Conservation (phyloP, 37 sponge, comb jelly and placozoan genomes). For the Beroe forskalii region DNA sequence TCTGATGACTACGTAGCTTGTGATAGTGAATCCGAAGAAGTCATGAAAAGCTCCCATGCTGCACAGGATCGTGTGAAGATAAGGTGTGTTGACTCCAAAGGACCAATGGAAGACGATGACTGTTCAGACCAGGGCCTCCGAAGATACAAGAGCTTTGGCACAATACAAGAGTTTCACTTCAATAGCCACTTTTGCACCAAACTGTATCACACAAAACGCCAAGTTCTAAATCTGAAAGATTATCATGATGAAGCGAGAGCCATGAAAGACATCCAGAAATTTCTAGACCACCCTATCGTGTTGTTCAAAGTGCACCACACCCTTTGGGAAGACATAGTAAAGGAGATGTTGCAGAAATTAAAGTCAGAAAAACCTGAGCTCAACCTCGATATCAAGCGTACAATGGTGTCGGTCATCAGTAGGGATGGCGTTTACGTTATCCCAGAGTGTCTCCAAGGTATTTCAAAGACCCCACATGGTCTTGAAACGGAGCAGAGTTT, state of each 20-base stretch:
- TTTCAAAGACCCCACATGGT: not conserved
- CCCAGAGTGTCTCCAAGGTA: slow-evolving; percentile 51
- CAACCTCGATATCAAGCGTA: not conserved
- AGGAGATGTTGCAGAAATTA: slow-evolving; percentile 45
- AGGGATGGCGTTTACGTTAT: slow-evolving; percentile 15
- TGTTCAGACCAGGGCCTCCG: not conserved
- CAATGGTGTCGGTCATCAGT: slow-evolving; percentile 26
- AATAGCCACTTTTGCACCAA: not conserved
- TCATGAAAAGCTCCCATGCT: too few relatives aligned
- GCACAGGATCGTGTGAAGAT: too few relatives aligned
- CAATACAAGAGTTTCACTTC: not conserved
- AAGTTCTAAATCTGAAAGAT: not conserved
- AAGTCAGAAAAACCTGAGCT: slow-evolving; percentile 25
- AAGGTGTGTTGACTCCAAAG: too few relatives aligned
- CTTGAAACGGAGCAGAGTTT: slow-evolving; percentile 45
- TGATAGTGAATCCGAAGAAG: too few relatives aligned
- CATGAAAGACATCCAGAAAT: slow-evolving; percentile 28
- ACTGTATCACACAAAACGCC: slow-evolving; percentile 20
- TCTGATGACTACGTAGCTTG: too few relatives aligned
- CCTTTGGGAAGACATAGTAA: slow-evolving; percentile 53
- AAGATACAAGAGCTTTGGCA: not conserved
- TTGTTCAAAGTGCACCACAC: slow-evolving; percentile 45
- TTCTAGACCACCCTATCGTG: slow-evolving; percentile 34
- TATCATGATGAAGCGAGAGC: slow-evolving; percentile 46
- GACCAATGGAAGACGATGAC: too few relatives aligned